A percentile compares a stretch with the other conserved stretches of the same genome.
Evolutionary conservation across 2,888 invertebrate species (phyloP).

Genomic region (Mamestra brassicae): DNA sequence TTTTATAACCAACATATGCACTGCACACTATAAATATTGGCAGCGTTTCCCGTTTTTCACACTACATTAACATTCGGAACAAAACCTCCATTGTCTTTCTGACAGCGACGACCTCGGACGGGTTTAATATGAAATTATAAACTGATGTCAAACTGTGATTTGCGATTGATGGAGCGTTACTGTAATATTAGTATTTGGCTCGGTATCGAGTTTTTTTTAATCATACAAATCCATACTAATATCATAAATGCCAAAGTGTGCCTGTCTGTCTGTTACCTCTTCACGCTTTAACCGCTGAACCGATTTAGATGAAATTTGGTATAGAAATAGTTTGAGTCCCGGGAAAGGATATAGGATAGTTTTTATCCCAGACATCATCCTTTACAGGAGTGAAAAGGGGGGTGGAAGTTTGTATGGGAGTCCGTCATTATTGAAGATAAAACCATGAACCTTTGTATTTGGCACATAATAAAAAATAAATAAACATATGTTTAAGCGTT

Average conservation of each 20-base stretch:
- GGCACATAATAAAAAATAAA: too few relatives aligned
- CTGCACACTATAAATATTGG: constrained; percentile 79
- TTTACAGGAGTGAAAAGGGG: too few relatives aligned
- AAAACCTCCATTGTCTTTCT: constrained; percentile 73
- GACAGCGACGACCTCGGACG: constrained; percentile 55
- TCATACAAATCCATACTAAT: background rate
- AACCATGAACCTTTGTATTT: too few relatives aligned
- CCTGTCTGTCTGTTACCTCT: background rate
- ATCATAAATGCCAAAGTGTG: background rate
- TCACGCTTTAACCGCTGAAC: background rate
- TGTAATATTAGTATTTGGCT: constrained; percentile 58
- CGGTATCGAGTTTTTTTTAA: constrained; percentile 47
- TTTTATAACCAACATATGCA: constrained; percentile 76
- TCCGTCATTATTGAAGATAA: too few relatives aligned
- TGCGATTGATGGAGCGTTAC: constrained; percentile 66
- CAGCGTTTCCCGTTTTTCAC: constrained; percentile 77
- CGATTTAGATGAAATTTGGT: too few relatives aligned
- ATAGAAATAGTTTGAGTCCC: too few relatives aligned
- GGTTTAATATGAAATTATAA: constrained; percentile 57
- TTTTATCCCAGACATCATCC: too few relatives aligned
- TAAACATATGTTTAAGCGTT: too few relatives aligned
- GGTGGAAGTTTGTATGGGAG: too few relatives aligned
- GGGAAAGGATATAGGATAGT: too few relatives aligned
- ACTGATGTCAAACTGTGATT: constrained; percentile 64
- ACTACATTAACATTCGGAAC: constrained; percentile 77